A percentile compares a stretch with the other conserved stretches of the same genome.
These are phyloP conservation scores for Achlya flavicornis DNA, from an alignment of 2,888 invertebrate genomes.

Conservation along the genomic window DNA sequence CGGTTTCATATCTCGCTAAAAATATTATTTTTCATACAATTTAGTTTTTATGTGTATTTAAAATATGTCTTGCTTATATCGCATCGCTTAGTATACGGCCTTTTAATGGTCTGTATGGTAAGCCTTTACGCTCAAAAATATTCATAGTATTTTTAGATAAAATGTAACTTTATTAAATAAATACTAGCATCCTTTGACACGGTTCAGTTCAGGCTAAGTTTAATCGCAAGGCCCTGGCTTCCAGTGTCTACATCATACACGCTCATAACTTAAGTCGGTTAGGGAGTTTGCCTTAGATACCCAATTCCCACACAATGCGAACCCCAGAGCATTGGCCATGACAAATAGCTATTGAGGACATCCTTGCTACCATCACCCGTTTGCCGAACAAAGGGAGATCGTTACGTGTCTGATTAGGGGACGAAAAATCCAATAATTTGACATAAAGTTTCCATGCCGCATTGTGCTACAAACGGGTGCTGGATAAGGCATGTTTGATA, in stretches of 20 bases:
- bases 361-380: constrained; percentile 25
- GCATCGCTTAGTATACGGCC: too few relatives aligned
- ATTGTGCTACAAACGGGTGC: constrained; percentile 35
- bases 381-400: constrained; percentile 38
- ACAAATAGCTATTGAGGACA: constrained; percentile 38
- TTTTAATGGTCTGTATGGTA: too few relatives aligned
- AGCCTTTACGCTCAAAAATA: too few relatives aligned
- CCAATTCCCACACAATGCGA: constrained; percentile 24
- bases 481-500: constrained; percentile 23
- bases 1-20: too few relatives aligned
- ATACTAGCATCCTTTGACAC: too few relatives aligned
- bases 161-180: too few relatives aligned
- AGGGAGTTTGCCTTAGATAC: constrained; percentile 20
- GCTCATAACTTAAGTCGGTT: neutral
- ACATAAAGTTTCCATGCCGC: constrained; percentile 52
- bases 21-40: too few relatives aligned
- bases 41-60: too few relatives aligned
- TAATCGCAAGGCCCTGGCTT: neutral
- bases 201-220: too few relatives aligned
- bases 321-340: constrained; percentile 31
- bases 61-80: too few relatives aligned
- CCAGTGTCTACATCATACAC: neutral
- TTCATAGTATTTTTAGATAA: too few relatives aligned
- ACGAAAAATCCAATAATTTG: constrained; percentile 62
- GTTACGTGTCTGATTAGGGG: constrained; percentile 54